Conservation (phyloP, 2,113 vertebrate species). For the Aleadryas rufinucha region DNA sequence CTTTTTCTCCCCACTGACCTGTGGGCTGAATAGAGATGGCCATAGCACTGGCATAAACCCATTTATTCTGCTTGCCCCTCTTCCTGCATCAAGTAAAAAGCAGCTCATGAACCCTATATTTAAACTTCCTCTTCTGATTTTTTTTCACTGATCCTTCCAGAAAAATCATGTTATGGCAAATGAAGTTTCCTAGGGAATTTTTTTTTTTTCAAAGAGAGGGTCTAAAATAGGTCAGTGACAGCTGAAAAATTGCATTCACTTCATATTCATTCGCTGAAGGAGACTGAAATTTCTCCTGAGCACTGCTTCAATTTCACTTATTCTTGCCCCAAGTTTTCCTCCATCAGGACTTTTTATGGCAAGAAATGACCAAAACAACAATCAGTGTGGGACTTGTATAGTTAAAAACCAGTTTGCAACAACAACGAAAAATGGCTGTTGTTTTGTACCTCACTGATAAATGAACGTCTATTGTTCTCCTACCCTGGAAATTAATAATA, state of each 20-base stretch:
- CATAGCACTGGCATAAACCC: background rate
- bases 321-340: background rate
- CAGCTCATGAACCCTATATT: background rate
- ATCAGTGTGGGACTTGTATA: background rate
- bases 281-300: constrained; percentile 23
- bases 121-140: background rate
- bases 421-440: background rate
- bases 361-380: background rate
- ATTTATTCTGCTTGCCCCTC: background rate
- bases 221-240: constrained; percentile 37
- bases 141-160: background rate
- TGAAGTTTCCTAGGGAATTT: background rate
- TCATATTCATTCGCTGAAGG: background rate
- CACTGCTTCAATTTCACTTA: background rate
- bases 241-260: constrained; percentile 28
- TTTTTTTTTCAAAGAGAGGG: background rate
- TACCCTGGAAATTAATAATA: constrained; percentile 37
- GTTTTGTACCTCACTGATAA: constrained; percentile 17
- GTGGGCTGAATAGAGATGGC: background rate
- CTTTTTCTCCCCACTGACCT: background rate
- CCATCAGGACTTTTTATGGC: background rate
- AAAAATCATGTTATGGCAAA: constrained; percentile 29
- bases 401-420: constrained; percentile 1
- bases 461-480: constrained; percentile 42
- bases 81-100: background rate